Base-by-base conservation (phyloP, 1,140 invertebrate genomes). In the Antheraea mylitta region DNA sequence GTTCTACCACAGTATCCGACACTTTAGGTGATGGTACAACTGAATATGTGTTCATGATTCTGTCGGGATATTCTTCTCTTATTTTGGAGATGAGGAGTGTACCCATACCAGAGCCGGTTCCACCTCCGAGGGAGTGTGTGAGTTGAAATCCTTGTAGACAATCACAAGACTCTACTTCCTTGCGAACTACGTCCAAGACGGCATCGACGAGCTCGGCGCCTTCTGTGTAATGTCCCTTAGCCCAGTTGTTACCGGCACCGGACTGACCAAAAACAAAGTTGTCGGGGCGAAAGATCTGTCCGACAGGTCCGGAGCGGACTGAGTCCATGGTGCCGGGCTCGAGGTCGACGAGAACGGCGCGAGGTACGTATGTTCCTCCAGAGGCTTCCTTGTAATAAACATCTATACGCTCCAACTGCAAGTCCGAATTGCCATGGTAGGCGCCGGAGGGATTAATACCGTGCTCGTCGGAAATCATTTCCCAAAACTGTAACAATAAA, bases 271-370 rank as follows among this genome's bases (percentile, higher is more conserved):
- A 98, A 3, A 98, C 95, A 81, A 97, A 98, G 91, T 98, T 98
- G 91, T 98, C 97, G 3, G 97, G 97, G 42, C 97, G 93, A 90
- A 98, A 98, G 70, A 98, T 94, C 82, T 96, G 94, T 48, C 97
- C 97, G 86, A 96, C 97, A 4, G 96, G 95, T 53, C 97, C 97
- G n/a, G 97, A 97, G 58, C 97, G 93, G 9, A 98, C 97, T 6
- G 97, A 96, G 91, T 98, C 97, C 97, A 98, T 98, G 53, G 97
- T 98, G 72, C 97, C 98, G n/a, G 99, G 19, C 96, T 96, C 66
- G 95, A 97, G 87, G 84, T 97, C 96, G 53, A 97, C 94, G 48
- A 97, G 93, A 73, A 97, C 94, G 69, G 96, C 96, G 68, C 96
- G 92, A 9, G 96, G 96, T 48, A 97, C 98, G 89, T 98, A 98